Evolutionary conservation across 2,797 vertebrate species (phyloP), one percentile per base, ranked within the genome.

Genomic region (Sitta carolinensis): DNA sequence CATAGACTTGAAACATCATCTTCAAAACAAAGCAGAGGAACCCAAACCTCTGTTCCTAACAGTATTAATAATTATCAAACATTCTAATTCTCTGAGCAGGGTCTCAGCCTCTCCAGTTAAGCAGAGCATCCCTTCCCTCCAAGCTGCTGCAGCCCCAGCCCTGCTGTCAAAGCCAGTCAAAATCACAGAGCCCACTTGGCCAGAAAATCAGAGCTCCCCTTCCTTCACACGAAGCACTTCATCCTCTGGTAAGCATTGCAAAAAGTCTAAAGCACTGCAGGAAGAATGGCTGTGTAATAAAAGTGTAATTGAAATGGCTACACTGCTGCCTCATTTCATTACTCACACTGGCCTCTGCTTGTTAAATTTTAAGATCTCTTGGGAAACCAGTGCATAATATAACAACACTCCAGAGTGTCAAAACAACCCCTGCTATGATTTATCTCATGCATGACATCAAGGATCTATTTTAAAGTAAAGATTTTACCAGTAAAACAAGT

Each of bases 361-460:
- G 86, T 91, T 97, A 97, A 97, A 95, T 94, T 91, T 96, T 95
- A 94, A 97, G 81, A 77, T 92, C 70, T 84, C 68, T 96, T 94
- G 89, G 96, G 89, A 96, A 91, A 92, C 38, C 58, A 94, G 66
- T 80, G 81, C 73, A 80, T 89, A 96, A 80, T 74, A 66, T 91
- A 96, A 95, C 75, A 90, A 89, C 84, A 80, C 90, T 96, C 83
- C 73, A 52, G 75, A 77, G 81, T 87, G 83, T 97, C 84, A 94
- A 95, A 96, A 88, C 87, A 94, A 74, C 57, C 34, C 69, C 43
- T 92, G 84, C 68, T 76, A 90, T 94, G 83, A 94, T 94, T 93
- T 93, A 89, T 76, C 74, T 93, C 88, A 75, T 61, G 84, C 38
- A 52, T 87, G 91, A 94, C 69, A 92, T 79, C 87, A 72, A 76